Evolutionary conservation across 2,113 vertebrate genomes (phyloP), one percentile per base, ranked within the genome.

Genomic region (Poeciliopsis retropinna): DNA sequence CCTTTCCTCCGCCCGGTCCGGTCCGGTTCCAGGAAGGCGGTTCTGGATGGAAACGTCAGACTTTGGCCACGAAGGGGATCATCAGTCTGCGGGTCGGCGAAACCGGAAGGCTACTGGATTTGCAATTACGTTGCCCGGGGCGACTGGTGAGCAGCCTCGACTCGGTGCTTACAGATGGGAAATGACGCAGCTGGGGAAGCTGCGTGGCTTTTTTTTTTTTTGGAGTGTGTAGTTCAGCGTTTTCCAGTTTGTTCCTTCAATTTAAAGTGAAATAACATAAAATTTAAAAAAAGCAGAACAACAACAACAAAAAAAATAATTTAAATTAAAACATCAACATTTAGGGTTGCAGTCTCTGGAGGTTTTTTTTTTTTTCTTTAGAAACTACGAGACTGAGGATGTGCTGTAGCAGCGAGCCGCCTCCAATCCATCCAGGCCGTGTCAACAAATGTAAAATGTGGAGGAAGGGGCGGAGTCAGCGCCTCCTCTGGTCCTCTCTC

Each of bases 321-420:
- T 91, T 91, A 90, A 89, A 84, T 41, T 75, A 60, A 77, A 85
- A 87, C 3, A n/a, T 78, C n/a, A 75, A 71, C 54, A 54, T 0
- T 28, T 30, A 57, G 3, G 71, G 73, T 85, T 44, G 73, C 75
- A 80, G 85, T 90, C 81, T 90, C 78, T 74, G 70, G 78, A 62
- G 77, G 73, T 75, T 37, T 12, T 11, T 37, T 37, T 37, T 37
- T 37, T 11, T 32, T 32, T 37, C 10, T 30, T 78, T 44, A 66
- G 80, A 88, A 88, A 73, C 85, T 83, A 89, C 29, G 80, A 87
- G 84, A 90, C 67, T 57, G 51, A 87, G 66, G 73, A 82, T 90
- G 79, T 89, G 80, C 90, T 87, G 86, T 92, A 93, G 90, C 92
- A 92, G 90, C 90, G 82, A 90, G 89, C 88, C 91, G 57, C 82